Base-by-base conservation (phyloP, 1,140 invertebrate species). In the Zaprionus nigranus region DNA sequence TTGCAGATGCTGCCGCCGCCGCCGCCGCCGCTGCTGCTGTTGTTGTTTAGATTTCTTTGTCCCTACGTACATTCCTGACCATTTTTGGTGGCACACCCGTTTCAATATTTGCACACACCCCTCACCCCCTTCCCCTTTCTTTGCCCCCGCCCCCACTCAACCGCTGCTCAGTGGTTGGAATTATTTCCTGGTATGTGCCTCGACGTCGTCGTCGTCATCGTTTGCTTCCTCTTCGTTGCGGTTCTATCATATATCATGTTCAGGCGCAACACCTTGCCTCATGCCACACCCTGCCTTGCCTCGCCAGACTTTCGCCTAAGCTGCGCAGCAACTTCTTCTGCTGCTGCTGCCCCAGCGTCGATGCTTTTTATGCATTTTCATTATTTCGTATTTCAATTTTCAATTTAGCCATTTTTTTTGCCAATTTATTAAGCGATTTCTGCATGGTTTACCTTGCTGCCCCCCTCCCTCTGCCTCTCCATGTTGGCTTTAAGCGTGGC, bases 41-140 rank as follows among this genome's bases (percentile, higher is more conserved):
- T 90, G 84, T 88, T 88, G 84, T 87, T 87, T 87, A 88, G 84
- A 84, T 82, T 90, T 90, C 86, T 82, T 90, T 90, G 84, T 82
- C 49, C 60, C 78, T 79, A 80, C 75, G 46, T 46, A 63, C 58
- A 64, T 68, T 67, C n/a, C 59, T 63, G 46, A 46, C 73, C 63
- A 69, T 66, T 77, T 78, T 70, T 81, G 75, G 66, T 81, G 76
- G 74, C 63, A 73, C 71, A 78, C 82, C 77, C 72, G 73, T 75
- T 90, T 90, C 85, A 90, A 90, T 90, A 90, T 90, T 90, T 85
- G 81, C 85, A 85, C 56, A 30, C 34, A 59, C 30, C 38, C 13
- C 65, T 36, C 63, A 56, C 11, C 56, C 26, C 40, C n/a, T n/a
- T n/a, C n/a, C n/a, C n/a, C n/a, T n/a, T n/a, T n/a, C n/a, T 1